Conservation (phyloP, 2,113 vertebrate genomes). For the rabbit (Oryctolagus cuniculus) region DNA sequence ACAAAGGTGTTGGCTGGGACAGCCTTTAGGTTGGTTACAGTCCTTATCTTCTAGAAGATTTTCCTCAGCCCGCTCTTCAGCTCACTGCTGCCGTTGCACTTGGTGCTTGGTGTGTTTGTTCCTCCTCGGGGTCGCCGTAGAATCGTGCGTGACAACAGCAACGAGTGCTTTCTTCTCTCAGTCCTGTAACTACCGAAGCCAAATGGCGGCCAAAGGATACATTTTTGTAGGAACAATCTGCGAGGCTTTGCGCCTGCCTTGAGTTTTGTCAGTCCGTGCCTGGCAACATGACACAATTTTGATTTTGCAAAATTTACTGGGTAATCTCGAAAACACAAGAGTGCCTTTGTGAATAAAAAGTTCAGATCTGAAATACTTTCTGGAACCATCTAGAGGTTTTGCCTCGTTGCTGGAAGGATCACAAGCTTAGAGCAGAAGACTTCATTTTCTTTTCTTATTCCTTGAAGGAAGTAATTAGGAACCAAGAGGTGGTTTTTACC, state of each 20-base stretch:
- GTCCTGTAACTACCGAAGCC: background rate
- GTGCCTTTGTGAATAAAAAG: background rate
- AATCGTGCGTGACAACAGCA: background rate
- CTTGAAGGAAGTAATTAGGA: conserved; percentile 60
- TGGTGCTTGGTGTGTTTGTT: background rate
- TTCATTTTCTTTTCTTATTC: conserved; percentile 67
- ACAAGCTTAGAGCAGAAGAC: background rate
- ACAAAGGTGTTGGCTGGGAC: background rate
- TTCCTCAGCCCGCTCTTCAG: background rate
- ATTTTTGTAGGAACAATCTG: conserved; percentile 1
- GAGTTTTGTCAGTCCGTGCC: background rate
- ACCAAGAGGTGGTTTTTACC: conserved; percentile 22
- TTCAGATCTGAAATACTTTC: background rate
- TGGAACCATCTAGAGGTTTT: background rate
- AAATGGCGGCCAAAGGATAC: background rate
- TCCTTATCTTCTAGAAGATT: background rate
- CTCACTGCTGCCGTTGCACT: background rate
- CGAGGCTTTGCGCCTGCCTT: background rate
- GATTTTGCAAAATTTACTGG: background rate
- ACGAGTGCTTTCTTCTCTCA: background rate
- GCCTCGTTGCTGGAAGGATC: background rate
- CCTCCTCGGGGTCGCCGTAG: background rate
- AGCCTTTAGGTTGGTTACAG: background rate
- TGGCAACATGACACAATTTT: background rate
- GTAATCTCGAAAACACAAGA: background rate